Base-by-base conservation (phyloP, 2,113 vertebrate species). In the Phaetusa simplex region DNA sequence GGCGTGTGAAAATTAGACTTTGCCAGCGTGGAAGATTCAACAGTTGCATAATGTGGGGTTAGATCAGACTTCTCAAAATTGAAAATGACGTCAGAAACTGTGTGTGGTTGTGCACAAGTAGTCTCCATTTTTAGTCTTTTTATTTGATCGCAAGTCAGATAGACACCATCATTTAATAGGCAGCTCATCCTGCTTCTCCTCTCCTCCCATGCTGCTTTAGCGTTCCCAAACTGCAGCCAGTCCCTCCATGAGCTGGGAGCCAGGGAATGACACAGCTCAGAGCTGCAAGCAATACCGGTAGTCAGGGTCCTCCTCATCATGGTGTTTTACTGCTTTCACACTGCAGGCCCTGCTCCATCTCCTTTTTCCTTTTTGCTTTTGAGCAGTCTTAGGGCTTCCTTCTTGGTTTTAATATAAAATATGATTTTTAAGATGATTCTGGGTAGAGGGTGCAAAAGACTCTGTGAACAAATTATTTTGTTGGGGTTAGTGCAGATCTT, bases 1-100 rank as follows among this genome's bases (percentile, higher is more conserved):
- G 96, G 96, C 40, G 74, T 97, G 94, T 97, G 94, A 95, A 94
- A 89, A 95, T 95, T 76, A 95, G 95, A 79, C 67, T 90, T 85
- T 72, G 38, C 89, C 84, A 94, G 38, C 6, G 2, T 79, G 78
- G 73, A 93, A 95, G 89, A 95, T 79, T 72, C 95, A 95, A 88
- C 65, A 76, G 88, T 96, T 95, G 86, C 69, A 95, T 96, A 96
- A 95, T 88, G 58, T 76, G 73, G 64, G 86, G 71, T 95, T 96
- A 92, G 86, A 86, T 77, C 84, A 94, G 73, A 73, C 53, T 79
- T 69, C 84, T 90, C 89, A 90, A 70, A 93, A 91, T 45, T 88
- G 86, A 95, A 95, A 97, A 86, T 91, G 66, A 96, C 66, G 38
- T 94, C 91, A 89, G 80, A 88, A 95, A 66, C 43, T 58, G 20